Conservation (phyloP, 1,140 invertebrate genomes). For the Trichogramma pretiosum region DNA sequence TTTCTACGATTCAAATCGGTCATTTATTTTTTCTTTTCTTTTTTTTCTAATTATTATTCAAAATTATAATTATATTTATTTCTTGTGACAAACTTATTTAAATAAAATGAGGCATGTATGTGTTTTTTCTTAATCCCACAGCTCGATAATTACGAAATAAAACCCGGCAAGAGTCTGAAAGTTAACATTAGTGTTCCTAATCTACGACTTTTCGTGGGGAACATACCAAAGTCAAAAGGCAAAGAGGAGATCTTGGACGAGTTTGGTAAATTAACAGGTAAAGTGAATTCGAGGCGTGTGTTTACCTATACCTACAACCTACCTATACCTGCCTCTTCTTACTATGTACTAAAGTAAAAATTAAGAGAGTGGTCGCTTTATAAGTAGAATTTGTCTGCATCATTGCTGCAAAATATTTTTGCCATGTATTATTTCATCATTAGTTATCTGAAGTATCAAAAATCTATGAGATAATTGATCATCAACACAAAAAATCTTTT, state of each 20-base stretch:
- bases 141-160: conserved; percentile 99
- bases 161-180: conserved; percentile 97
- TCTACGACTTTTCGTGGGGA: conserved; percentile 99
- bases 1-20: conserved; percentile 6
- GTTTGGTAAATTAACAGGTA: conserved; percentile 99
- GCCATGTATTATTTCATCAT: conserved; percentile 13
- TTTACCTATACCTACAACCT: conserved; percentile 41
- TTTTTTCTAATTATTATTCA: conserved; percentile 25
- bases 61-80: too few relatives aligned
- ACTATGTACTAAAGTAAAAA: conserved; percentile 20
- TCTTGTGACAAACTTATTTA: too few relatives aligned
- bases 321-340: conserved; percentile 15
- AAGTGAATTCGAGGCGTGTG: conserved; percentile 62
- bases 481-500: conserved; percentile 8
- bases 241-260: conserved; percentile 99
- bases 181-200: conserved; percentile 99
- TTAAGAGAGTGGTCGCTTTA: conserved; percentile 44
- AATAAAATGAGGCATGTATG: conserved; percentile 57
- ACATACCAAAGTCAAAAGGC: conserved; percentile 99
- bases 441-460: conserved; percentile 33
- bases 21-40: conserved; percentile 27
- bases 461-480: conserved; percentile 7
- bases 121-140: conserved; percentile 68
- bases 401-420: conserved; percentile 17
- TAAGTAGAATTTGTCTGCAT: conserved; percentile 28